Base-by-base conservation (phyloP, 1,140 invertebrate species). In the Drosophila serrata region DNA sequence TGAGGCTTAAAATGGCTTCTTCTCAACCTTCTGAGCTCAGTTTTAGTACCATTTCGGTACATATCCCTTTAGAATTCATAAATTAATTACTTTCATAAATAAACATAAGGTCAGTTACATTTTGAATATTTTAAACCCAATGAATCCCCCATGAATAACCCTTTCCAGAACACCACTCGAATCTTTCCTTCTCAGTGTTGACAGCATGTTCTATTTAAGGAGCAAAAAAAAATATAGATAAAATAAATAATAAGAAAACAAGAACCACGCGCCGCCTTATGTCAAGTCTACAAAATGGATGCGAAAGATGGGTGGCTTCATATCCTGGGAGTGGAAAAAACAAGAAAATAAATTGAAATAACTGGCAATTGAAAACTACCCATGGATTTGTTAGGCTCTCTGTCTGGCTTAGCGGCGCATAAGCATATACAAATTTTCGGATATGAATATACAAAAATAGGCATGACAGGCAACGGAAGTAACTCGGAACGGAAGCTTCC, bases 311-410 rank as follows among this genome's bases (percentile, higher is more conserved):
- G 29, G 4, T 24, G 29, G 4, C 19, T 17, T 29, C 8, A 19
- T 5, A 31, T 37, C 31, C 19, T 13, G 51, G 51, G 19, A 37
- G 19, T 24, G 12, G 29, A 7, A n/a, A 59, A 77, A 60, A 77
- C 75, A 78, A 61, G 55, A 69, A 57, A 45, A 78, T 62, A 69
- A 78, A 78, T 76, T 69, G 57, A 77, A 78, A 78, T 78, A 42
- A 42, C 74, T 56, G 75, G 40, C 74, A 77, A 77, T 77, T 77
- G 74, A 69, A 69, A 78, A 77, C 72, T 75, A 75, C 58, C 70
- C 59, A 63, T 46, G 72, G 70, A 75, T 77, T 60, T 61, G 57
- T 53, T 33, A 48, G 59, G 39, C 37, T 64, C 42, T 64, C 61
- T 42, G 49, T 43, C 51, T 40, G 59, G 59, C 37, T 57, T 75